phyloP scores from a whole-genome alignment of 2,113 vertebrate genomes.

The Mustela lutreola region DNA sequence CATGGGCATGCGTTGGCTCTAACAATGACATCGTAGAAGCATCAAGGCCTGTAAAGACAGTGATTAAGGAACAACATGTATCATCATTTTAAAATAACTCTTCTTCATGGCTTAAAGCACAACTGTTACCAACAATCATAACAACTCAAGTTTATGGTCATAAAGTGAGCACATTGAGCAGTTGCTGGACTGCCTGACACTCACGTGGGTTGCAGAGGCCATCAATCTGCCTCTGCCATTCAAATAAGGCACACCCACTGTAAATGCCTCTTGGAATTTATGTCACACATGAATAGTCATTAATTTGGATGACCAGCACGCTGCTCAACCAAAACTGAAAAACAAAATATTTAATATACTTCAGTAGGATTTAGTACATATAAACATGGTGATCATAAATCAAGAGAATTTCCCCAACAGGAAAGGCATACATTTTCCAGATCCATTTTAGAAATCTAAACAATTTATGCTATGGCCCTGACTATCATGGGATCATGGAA shows the following conservation, averaged over 20 bases:
- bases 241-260: slow-evolving; percentile 76
- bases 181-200: slow-evolving; percentile 64
- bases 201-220: slow-evolving; percentile 62
- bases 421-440: slow-evolving; percentile 83
- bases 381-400: slow-evolving; percentile 82
- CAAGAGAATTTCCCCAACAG: slow-evolving; percentile 83
- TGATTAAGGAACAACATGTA: slow-evolving; percentile 54
- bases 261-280: slow-evolving; percentile 80
- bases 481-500: background rate
- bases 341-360: slow-evolving; percentile 87
- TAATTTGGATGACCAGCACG: slow-evolving; percentile 85
- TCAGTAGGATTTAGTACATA: slow-evolving; percentile 81
- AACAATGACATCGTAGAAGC: slow-evolving; percentile 6
- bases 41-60: slow-evolving; percentile 70
- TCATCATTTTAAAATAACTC: slow-evolving; percentile 76
- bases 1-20: background rate
- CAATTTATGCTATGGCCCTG: slow-evolving; percentile 74
- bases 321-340: slow-evolving; percentile 86
- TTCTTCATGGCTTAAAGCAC: slow-evolving; percentile 76
- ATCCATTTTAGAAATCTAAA: slow-evolving; percentile 81
- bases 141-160: slow-evolving; percentile 78
- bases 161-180: slow-evolving; percentile 56
- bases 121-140: slow-evolving; percentile 82
- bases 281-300: slow-evolving; percentile 82
- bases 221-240: slow-evolving; percentile 82